Conservation (phyloP, 2,797 vertebrate genomes). For the Ispidina picta region DNA sequence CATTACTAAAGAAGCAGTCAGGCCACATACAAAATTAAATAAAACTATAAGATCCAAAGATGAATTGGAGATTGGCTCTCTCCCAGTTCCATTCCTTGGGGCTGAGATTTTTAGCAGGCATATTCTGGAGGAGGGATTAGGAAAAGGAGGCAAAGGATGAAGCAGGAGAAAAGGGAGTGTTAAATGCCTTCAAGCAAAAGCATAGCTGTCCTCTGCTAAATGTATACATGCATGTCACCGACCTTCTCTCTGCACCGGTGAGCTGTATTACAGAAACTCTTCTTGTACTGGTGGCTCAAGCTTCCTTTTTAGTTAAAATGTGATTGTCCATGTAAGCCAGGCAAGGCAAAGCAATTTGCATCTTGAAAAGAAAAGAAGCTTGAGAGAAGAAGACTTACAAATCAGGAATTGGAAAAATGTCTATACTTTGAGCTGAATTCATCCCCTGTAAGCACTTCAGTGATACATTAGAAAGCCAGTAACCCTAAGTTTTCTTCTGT, state of each 20-base stretch:
- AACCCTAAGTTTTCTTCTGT: not conserved
- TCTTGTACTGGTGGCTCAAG: not conserved
- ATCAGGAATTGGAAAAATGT: not conserved
- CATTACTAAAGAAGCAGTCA: not conserved
- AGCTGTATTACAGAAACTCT: not conserved
- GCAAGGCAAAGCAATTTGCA: not conserved
- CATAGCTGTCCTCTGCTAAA: not conserved
- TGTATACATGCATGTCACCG: not conserved
- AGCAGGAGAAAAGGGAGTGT: not conserved
- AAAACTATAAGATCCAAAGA: not conserved
- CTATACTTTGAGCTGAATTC: not conserved
- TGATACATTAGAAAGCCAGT: not conserved
- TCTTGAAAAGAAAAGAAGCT: not conserved
- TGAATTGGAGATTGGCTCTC: slow-evolving; percentile 11
- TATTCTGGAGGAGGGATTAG: not conserved
- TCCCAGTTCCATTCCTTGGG: slow-evolving; percentile 6
- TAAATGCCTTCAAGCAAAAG: not conserved
- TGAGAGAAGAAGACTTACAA: not conserved
- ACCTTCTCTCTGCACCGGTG: not conserved
- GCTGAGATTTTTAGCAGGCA: slow-evolving; percentile 28
- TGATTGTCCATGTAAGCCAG: not conserved
- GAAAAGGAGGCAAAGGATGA: not conserved
- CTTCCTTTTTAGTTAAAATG: slow-evolving; percentile 35
- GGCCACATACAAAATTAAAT: not conserved
- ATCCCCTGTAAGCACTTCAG: not conserved